phyloP scores from a whole-genome alignment of 2,888 invertebrate species.

The Dasypolia templi region DNA sequence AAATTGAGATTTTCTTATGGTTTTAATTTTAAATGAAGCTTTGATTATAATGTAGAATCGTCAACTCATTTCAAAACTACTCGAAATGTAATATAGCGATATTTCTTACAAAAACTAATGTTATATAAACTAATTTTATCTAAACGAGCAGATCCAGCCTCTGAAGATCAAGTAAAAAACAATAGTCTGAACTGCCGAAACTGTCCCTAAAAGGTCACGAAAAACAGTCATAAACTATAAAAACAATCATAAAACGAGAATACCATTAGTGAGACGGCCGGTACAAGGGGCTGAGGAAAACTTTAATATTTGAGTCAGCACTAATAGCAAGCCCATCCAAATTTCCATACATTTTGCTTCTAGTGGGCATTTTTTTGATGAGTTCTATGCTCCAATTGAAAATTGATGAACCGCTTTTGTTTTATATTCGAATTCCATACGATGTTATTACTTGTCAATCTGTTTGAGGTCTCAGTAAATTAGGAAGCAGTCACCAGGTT shows the following conservation, averaged over 20 bases:
- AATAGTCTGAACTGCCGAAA: conserved; percentile 38
- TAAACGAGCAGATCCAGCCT: conserved; percentile 8
- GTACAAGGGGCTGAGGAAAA: conserved; percentile 35
- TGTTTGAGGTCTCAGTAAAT: neutral
- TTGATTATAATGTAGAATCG: neutral
- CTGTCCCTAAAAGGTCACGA: conserved; percentile 43
- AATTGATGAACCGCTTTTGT: conserved; percentile 67
- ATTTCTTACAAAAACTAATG: conserved; percentile 5
- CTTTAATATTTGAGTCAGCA: conserved; percentile 60
- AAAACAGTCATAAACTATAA: conserved; percentile 50
- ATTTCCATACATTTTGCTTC: conserved; percentile 61
- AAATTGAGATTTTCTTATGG: neutral
- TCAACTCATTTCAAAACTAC: neutral
- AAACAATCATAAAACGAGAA: conserved; percentile 59
- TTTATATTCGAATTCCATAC: conserved; percentile 40
- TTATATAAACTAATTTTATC: conserved; percentile 12
- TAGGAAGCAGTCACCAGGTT: neutral
- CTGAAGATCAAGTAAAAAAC: conserved; percentile 37
- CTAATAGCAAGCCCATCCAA: conserved; percentile 54
- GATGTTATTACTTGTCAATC: conserved; percentile 7
- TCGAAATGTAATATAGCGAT: neutral
- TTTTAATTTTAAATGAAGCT: neutral
- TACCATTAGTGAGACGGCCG: conserved; percentile 50
- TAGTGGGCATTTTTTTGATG: conserved; percentile 65
- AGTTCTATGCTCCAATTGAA: conserved; percentile 59